Evolutionary conservation across 2,888 invertebrate genomes (phyloP).

Genomic region (Pristionchus mayeri): DNA sequence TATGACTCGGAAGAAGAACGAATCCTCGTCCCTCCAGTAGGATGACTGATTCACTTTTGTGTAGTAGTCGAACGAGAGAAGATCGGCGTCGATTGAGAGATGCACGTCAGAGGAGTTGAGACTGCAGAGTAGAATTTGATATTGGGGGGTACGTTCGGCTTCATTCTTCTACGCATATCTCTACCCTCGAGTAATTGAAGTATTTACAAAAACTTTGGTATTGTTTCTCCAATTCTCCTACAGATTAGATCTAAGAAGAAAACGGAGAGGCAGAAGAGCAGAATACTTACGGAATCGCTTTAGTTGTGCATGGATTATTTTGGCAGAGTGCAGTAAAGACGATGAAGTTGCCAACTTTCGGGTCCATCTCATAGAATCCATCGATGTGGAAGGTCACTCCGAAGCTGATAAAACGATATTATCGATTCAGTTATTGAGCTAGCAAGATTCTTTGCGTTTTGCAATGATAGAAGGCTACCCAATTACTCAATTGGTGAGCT

Average conservation of each 20-base stretch:
- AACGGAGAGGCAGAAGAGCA: too few species aligned
- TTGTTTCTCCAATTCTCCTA: too few species aligned
- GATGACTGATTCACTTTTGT: neutral
- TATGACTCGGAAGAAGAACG: slow-evolving; percentile 4
- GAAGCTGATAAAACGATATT: neutral
- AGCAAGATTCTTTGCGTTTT: neutral
- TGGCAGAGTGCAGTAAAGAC: neutral
- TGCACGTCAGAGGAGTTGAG: neutral
- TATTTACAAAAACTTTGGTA: too few species aligned
- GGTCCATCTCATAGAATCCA: neutral
- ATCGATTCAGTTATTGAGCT: neutral
- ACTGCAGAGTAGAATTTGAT: neutral
- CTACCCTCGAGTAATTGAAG: too few species aligned
- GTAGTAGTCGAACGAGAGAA: neutral
- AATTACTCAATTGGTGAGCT: too few species aligned
- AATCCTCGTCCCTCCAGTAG: neutral
- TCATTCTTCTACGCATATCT: too few species aligned
- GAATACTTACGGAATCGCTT: neutral
- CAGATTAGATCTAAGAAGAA: too few species aligned
- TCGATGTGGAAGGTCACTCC: neutral
- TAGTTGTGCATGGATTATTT: neutral
- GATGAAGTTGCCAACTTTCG: neutral
- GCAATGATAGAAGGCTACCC: neutral
- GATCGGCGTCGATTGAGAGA: neutral
- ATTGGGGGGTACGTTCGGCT: too few species aligned